Evolutionary conservation across 1,140 invertebrate genomes (phyloP), one percentile per base, ranked within the genome.

Genomic region (Diachasmimorpha longicaudata): DNA sequence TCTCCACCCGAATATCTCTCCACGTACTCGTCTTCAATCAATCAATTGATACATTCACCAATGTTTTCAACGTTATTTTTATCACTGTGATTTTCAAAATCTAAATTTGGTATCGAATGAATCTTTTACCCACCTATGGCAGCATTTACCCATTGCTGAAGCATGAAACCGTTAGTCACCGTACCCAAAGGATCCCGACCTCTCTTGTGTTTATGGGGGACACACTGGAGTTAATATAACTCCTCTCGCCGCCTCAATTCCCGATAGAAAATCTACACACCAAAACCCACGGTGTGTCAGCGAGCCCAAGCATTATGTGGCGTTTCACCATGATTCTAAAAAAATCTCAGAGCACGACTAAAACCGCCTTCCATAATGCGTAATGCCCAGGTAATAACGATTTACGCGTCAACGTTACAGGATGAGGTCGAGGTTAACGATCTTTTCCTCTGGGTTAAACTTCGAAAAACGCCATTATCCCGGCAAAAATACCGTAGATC

Each of bases 171-270:
- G 58, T 63, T 63, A 63, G 19, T 13, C 23, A 63, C 58, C 23
- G 58, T 63, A 13, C 58, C 58, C 58, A 63, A 63, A 63, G 58
- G 58, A 23, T 63, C 48, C 58, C 58, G 58, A 63, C 58, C 58
- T 63, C 58, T 63, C 58, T 63, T 25, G 58, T n/a, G 58, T 63
- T 63, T 63, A 63, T 63, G 16, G 58, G 58, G 58, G 58, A 63
- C 58, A 63, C 14, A 13, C 14, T 23, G 14, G 21, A 25, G 58
- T 31, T 31, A 31, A 31, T 31, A 19, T 63, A 23, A 25, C 23
- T 63, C 58, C 10, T 11, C 19, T 19, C 21, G 21, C 14, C 21
- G 58, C 58, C 23, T 31, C 23, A 13, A 23, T 63, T 63, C 23
- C 23, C 58, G 58, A 25, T 63, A 63, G 58, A 63, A 63, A 23